Conservation (phyloP, 2,113 vertebrate genomes). For the Setophaga coronata region DNA sequence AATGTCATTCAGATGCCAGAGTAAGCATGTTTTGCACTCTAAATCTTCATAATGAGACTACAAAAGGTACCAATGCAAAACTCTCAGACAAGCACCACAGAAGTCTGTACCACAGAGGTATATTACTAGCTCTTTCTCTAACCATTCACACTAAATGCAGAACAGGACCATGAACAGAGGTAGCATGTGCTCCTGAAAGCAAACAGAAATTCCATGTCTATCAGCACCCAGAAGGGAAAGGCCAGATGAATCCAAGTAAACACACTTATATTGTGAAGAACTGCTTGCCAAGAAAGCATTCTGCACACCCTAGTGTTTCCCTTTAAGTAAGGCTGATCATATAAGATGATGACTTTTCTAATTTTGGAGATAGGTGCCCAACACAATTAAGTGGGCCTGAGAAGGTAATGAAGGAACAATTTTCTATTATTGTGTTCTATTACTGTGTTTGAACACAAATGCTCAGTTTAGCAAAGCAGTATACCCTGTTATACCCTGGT, state of each 20-base stretch:
- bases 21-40: not conserved
- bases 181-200: not conserved
- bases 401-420: not conserved
- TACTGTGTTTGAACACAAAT: constrained; percentile 8
- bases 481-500: not conserved
- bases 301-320: not conserved
- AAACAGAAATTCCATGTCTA: not conserved
- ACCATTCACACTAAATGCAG: not conserved
- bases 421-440: not conserved
- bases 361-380: not conserved
- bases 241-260: not conserved
- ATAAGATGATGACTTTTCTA: not conserved
- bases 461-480: constrained; percentile 41
- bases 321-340: not conserved
- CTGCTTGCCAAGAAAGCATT: not conserved
- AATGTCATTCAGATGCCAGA: not conserved
- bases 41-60: not conserved
- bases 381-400: not conserved
- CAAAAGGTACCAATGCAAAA: accelerated
- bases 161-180: not conserved
- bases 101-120: not conserved
- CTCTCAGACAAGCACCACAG: not conserved
- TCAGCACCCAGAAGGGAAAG: not conserved
- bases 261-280: not conserved
- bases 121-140: not conserved